Percentiles rank a stretch among this genome's conserved stretches.
phyloP scores from a whole-genome alignment of 2,888 invertebrate genomes.

The Phaonia tiefii region DNA sequence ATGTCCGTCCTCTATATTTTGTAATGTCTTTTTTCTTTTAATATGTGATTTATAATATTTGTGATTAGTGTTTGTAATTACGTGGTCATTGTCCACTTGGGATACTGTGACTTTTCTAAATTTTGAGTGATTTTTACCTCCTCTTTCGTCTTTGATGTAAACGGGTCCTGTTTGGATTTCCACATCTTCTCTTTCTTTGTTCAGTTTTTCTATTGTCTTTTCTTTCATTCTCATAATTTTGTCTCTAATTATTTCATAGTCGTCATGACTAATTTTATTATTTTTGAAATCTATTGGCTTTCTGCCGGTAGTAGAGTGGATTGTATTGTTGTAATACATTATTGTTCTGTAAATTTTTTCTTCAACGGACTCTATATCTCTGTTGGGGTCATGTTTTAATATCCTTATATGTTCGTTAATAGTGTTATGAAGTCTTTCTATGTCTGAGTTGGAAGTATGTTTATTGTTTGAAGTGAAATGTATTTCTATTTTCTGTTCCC shows the following conservation, averaged over 20 bases:
- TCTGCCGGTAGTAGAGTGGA: not conserved
- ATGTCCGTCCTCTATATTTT: not conserved
- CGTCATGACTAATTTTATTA: not conserved
- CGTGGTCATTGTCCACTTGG: not conserved
- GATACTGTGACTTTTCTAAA: slow-evolving; percentile 5
- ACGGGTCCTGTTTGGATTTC: not conserved
- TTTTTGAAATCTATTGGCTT: not conserved
- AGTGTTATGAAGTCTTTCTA: slow-evolving; percentile 43
- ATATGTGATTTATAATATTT: not conserved
- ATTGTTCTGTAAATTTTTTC: slow-evolving; percentile 56
- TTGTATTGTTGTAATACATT: slow-evolving; percentile 55
- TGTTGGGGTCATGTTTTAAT: slow-evolving; percentile 52
- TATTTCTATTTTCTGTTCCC: slow-evolving; percentile 53
- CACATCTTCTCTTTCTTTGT: not conserved
- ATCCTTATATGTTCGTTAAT: slow-evolving; percentile 31
- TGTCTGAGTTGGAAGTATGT: slow-evolving; percentile 65
- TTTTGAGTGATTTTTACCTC: not conserved
- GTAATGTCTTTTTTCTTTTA: not conserved
- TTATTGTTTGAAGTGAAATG: slow-evolving; percentile 62
- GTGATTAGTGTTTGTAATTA: not conserved
- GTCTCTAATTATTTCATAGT: not conserved
- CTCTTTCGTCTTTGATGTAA: slow-evolving; percentile 6
- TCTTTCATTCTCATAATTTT: not conserved
- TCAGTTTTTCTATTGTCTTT: not conserved
- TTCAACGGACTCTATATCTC: slow-evolving; percentile 49